Base-by-base conservation (phyloP, 2,113 vertebrate species). In the Boleophthalmus pectinirostris region DNA sequence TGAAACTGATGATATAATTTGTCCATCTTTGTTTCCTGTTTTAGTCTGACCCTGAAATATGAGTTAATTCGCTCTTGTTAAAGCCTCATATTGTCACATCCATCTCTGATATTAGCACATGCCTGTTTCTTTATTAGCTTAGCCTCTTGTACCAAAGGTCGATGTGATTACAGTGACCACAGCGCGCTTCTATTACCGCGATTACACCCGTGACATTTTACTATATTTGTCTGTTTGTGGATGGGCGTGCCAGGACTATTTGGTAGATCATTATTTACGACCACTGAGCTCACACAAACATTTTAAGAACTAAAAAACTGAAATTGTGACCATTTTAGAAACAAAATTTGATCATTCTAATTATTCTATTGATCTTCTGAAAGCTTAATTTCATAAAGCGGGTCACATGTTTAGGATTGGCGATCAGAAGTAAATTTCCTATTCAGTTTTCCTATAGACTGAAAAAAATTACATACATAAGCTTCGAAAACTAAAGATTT, bases 171-270 rank as follows among this genome's bases (percentile, higher is more conserved):
- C 81, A 79, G 79, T 72, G 88, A 88, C 86, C 88, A 75, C 72
- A 78, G 67, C 25, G 69, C 74, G 58, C 69, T 72, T 18, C 75
- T 86, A 80, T 75, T 70, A 73, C 84, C 46, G 57, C 35, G 83
- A 79, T 79, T 83, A 87, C 84, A 85, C 88, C 79, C 21, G 1
- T 89, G 86, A 90, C 88, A 85, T 90, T 90, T 23, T 78, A 0
- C n/a, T 78, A 66, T 63, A 65, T 57, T 51, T 60, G 54, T 51
- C 15, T 58, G 1, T n/a, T 8, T 68, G 68, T 43, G 58, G 29
- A 61, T 21, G 60, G 18, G 29, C 21, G 66, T n/a, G 14, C 25
- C 5, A 11, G 23, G 14, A 49, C 18, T 15, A 5, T 16, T 49
- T 18, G 47, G 49, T 16, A 4, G 15, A 51, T 51, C 15, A 18